Base-by-base conservation (phyloP, 1,140 invertebrate species). In the Zaprionus lachaisei region DNA sequence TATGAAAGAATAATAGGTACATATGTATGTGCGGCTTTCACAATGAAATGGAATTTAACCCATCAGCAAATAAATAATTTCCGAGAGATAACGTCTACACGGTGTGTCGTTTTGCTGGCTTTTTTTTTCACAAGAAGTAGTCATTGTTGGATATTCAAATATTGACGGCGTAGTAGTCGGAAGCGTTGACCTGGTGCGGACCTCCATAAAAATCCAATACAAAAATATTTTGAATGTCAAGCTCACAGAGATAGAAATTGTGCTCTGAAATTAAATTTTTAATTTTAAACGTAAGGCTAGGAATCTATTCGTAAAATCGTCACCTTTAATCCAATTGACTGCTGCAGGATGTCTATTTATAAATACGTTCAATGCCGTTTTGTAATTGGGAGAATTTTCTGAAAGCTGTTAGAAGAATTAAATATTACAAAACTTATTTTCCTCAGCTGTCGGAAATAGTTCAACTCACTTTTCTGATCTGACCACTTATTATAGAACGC, bases 121-220 rank as follows among this genome's bases (percentile, higher is more conserved):
- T 34, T 11, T 11, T 41, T 41, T 41, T 6, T n/a, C n/a, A n/a
- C 17, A 49, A 17, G 12, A 49, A 47, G 11, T 17, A 22, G 20
- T 51, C 20, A 11, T 24, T 51, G n/a, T 26, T 34, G 7, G 11
- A 22, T 47, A 1, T 11, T 83, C 17, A 89, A 61, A 79, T 60
- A 14, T 58, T 26, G 56, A 76, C 37, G 14, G 78, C 78, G 38
- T 92, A 94, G 81, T 97, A 97, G 47, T 96, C 95, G 2, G 94
- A 85, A 0, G 95, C 80, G 0, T 93, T 93, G 11, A 97, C 94
- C 78, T 94, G 94, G 74, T 95, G 95, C 1, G 96, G 95, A 14
- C 97, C 97, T 7, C 97, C 97, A 91, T 97, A 97, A 84, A 94
- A 96, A 84, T 97, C 96, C 55, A 97, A 90, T 65, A 97, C 94